These are phyloP conservation scores for Urocyon cinereoargenteus DNA, from an alignment of 2,797 vertebrate genomes.

Conservation along the genomic window DNA sequence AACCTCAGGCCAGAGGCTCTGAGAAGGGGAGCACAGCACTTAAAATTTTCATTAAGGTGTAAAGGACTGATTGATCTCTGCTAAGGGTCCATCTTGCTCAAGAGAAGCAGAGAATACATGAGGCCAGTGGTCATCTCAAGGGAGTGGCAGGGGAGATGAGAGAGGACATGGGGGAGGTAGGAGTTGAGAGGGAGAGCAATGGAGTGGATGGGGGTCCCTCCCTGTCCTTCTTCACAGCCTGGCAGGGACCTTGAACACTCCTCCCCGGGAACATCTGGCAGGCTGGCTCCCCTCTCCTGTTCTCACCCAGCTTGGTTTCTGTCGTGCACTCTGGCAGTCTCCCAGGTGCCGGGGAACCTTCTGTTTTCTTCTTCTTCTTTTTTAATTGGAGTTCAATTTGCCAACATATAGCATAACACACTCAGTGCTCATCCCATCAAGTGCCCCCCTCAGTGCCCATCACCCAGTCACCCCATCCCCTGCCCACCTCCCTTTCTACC, in stretches of 20 bases:
- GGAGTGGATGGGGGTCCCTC: accelerated
- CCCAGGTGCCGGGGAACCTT: not conserved
- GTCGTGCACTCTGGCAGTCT: not conserved
- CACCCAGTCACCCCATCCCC: no score
- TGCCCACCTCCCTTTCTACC: no score
- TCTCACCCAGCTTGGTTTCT: not conserved
- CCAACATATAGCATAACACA: no score
- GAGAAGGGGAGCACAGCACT: not conserved
- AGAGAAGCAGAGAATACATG: not conserved
- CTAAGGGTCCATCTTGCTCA: not conserved
- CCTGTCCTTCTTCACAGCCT: not conserved
- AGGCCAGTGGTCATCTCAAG: not conserved
- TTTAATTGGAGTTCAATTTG: no score
- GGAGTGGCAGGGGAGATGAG: not conserved
- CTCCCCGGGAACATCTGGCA: no score
- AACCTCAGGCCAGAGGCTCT: not conserved
- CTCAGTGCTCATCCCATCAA: no score
- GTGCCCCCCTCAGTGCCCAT: no score
- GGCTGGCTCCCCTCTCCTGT: not conserved
- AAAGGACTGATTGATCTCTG: not conserved
- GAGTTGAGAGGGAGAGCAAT: not conserved
- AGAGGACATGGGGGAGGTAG: not conserved
- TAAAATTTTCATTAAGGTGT: not conserved
- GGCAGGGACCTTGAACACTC: not conserved
- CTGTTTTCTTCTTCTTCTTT: not conserved